Percentiles rank a stretch among this genome's conserved stretches.
Evolutionary conservation across 2,888 invertebrate genomes (phyloP).

Genomic region (Agelastica alni): DNA sequence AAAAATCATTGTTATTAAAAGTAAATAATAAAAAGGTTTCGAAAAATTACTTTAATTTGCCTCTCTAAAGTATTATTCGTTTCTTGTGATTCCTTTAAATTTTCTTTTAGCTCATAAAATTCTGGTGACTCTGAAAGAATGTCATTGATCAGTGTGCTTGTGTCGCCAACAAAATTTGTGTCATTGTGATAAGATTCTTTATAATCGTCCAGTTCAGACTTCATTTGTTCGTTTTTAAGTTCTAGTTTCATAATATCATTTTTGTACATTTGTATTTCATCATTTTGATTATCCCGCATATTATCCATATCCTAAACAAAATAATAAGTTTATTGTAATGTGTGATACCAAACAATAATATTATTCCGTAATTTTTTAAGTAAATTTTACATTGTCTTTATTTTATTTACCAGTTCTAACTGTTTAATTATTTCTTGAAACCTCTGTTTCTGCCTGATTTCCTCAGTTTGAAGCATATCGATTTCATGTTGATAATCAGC

Average conservation of each 20-base stretch:
- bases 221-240: slow-evolving; percentile 30
- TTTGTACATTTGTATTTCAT: slow-evolving; percentile 32
- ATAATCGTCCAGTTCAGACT: slow-evolving; percentile 24
- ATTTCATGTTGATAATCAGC: slow-evolving; percentile 43
- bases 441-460: slow-evolving; percentile 25
- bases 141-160: slow-evolving; percentile 26
- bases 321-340: not conserved
- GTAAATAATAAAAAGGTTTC: not conserved
- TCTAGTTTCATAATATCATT: slow-evolving; percentile 29
- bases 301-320: slow-evolving; percentile 14
- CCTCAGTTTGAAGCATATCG: slow-evolving; percentile 34
- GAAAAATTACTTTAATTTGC: slow-evolving; percentile 17
- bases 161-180: slow-evolving; percentile 23
- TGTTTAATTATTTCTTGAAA: slow-evolving; percentile 32
- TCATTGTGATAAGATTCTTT: slow-evolving; percentile 19
- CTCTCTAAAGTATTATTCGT: slow-evolving; percentile 18
- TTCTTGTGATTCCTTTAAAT: slow-evolving; percentile 27
- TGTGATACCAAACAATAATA: no score
- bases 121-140: slow-evolving; percentile 15
- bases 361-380: no score
- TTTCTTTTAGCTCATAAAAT: slow-evolving; percentile 26
- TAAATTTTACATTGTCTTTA: no score
- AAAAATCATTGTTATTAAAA: slow-evolving; percentile 11
- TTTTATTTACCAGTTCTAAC: slow-evolving; percentile 32
- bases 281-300: slow-evolving; percentile 28